Base-by-base conservation (phyloP, 2,113 vertebrate species). In the Psittacara wagleri region DNA sequence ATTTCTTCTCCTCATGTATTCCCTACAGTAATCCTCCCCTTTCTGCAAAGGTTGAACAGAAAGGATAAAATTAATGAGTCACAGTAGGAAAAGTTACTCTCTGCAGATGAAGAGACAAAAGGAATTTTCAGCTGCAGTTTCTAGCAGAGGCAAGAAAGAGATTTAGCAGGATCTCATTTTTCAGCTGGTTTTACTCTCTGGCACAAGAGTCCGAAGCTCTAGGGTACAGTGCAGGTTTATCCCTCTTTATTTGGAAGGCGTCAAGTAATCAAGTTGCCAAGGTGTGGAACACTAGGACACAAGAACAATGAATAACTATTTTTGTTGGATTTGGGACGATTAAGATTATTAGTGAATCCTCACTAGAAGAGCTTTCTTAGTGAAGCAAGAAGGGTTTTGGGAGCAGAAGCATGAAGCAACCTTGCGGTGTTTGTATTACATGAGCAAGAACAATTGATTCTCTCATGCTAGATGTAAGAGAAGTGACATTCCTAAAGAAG, bases 41-140 rank as follows among this genome's bases (percentile, higher is more conserved):
- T 91, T 88, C 80, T 84, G 52, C 77, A 75, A 29, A 78, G 37
- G 28, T 46, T 88, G 81, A 92, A 62, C 73, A 68, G 86, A 70
- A 62, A 84, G n/a, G 28, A 76, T 81, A 49, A 93, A 93, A 76
- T 66, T 79, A 75, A 78, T 64, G 91, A 88, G 44, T 79, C 91
- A 66, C 88, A 89, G 74, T 76, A 79, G 62, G 77, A 86, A 69
- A 67, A 89, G 37, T 37, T 79, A 35, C 80, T 82, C 52, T 81
- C 83, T 84, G 80, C 44, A 93, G 59, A 69, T 80, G 66, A 88
- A 61, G 80, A 93, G 61, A 29, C 62, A 66, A 86, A 94, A 86
- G 37, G 62, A 82, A 92, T 93, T 88, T 95, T 76, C 46, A 84
- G 52, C 61, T 93, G 77, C 61, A 57, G 39, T 66, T 92, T 93